Evolutionary conservation across 1,140 invertebrate species (phyloP), one percentile per base, ranked within the genome.

Genomic region (Drosophila sp.): DNA sequence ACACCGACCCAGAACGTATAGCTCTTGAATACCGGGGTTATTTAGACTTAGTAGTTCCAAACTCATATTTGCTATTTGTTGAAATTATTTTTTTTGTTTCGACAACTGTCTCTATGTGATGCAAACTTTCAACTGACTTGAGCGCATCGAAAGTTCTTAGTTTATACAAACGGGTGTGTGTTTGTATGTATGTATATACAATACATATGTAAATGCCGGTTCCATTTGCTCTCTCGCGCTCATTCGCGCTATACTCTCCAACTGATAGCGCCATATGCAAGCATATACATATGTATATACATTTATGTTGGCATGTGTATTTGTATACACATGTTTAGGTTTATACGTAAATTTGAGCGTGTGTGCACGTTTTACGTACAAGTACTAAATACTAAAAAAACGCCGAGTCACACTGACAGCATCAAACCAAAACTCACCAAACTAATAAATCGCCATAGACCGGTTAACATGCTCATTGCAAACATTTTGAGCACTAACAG

Each of bases 401-500:
- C 18, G 64, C 48, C 16, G 8, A 38, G 64, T 72, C 70, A 72
- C 14, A 59, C 54, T 72, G 70, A 72, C 70, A 53, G 16, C 7
- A 18, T 7, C 6, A 43, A 62, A 27, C 50, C 14, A 11, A 40
- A 36, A 83, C 91, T 92, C 91, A 95, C 95, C 91, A 92, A 93
- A 62, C 94, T 94, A 21, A 80, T 74, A 16, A 94, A 93, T 56
- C 95, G 91, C 38, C 92, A 89, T n/a, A 91, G 72, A 0, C 80
- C 93, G 0, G 95, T 95, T 14, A 95, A 77, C 2, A 93, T 6
- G 5, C 90, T 77, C 93, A 95, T 94, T 0, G 90, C 53, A 51
- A 95, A 57, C 57, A 94, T 92, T 92, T 96, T 96, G 0, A 95
- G 34, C 2, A 93, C 91, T 29, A 95, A 74, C 11, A 95, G 43